Evolutionary conservation across 1,140 invertebrate genomes (phyloP).

Genomic region (Ericerus pela): DNA sequence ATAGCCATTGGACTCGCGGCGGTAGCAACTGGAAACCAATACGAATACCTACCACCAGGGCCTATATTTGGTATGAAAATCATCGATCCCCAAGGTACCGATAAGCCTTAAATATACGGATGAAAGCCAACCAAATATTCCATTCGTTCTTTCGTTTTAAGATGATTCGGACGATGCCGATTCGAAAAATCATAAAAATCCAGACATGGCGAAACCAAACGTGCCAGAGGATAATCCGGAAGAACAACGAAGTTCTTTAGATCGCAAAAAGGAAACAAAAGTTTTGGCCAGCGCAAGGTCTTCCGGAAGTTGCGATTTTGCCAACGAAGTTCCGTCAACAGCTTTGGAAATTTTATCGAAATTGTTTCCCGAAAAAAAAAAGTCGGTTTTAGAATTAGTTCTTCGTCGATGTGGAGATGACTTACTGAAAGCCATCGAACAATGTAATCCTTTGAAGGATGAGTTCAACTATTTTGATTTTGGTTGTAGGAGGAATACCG

Average conservation of each 20-base stretch:
- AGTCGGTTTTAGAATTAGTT: slow-evolving; percentile 72
- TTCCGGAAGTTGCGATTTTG: background rate
- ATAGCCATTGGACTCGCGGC: slow-evolving; percentile 82
- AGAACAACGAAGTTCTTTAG: too few species aligned
- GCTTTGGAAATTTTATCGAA: slow-evolving; percentile 70
- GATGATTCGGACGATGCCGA: too few species aligned
- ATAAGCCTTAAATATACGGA: background rate
- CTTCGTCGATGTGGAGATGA: slow-evolving; percentile 72
- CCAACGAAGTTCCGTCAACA: slow-evolving; percentile 7
- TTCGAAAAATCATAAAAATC: background rate
- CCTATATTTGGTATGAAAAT: slow-evolving; percentile 76
- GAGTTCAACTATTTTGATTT: background rate
- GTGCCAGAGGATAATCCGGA: too few species aligned
- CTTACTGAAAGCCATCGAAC: slow-evolving; percentile 60
- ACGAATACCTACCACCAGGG: slow-evolving; percentile 72
- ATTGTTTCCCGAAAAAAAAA: slow-evolving; percentile 72
- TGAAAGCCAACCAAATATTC: too few species aligned
- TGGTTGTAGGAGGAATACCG: background rate
- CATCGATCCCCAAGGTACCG: slow-evolving; percentile 40
- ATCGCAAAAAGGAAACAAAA: too few species aligned
- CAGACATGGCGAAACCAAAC: too few species aligned
- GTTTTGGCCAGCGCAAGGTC: too few species aligned
- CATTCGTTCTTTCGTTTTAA: too few species aligned
- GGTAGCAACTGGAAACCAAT: slow-evolving; percentile 66
- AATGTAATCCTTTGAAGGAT: slow-evolving; percentile 27